Evolutionary conservation across 2,113 vertebrate genomes (phyloP).

Genomic region (Perca fluviatilis): DNA sequence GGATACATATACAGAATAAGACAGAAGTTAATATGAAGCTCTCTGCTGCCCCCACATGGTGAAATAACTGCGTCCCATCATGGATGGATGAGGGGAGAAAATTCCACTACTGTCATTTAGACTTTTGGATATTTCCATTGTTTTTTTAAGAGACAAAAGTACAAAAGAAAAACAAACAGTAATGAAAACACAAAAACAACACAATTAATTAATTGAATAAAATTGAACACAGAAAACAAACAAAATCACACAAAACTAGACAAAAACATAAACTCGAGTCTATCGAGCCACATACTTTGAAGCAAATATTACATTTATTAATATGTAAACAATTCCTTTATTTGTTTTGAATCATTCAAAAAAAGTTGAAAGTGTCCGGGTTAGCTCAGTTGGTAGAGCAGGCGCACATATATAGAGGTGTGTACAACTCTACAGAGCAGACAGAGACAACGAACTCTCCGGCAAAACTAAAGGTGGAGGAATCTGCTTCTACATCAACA

Average conservation of each 20-base stretch:
- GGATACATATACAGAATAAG: neutral
- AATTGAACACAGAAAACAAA: neutral
- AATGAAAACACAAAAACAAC: too few species aligned
- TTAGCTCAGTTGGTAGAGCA: too few species aligned
- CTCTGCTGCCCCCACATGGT: slow-evolving; percentile 51
- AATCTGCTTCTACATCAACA: too few species aligned
- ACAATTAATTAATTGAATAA: too few species aligned
- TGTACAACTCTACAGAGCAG: too few species aligned
- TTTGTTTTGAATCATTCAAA: neutral
- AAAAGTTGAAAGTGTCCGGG: neutral
- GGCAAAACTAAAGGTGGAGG: too few species aligned
- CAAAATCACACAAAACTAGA: neutral
- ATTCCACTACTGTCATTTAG: neutral
- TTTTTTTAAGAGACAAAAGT: neutral
- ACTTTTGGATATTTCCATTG: neutral
- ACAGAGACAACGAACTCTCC: too few species aligned
- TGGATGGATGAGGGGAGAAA: neutral
- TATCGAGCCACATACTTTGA: neutral
- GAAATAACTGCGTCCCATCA: neutral
- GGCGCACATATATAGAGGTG: too few species aligned
- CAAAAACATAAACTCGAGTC: neutral
- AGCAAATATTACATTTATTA: neutral
- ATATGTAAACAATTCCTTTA: neutral
- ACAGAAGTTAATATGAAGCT: neutral
- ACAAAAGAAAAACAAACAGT: neutral